Evolutionary conservation across 1,140 invertebrate genomes (phyloP).

Genomic region (Helicorthomorpha holstii): DNA sequence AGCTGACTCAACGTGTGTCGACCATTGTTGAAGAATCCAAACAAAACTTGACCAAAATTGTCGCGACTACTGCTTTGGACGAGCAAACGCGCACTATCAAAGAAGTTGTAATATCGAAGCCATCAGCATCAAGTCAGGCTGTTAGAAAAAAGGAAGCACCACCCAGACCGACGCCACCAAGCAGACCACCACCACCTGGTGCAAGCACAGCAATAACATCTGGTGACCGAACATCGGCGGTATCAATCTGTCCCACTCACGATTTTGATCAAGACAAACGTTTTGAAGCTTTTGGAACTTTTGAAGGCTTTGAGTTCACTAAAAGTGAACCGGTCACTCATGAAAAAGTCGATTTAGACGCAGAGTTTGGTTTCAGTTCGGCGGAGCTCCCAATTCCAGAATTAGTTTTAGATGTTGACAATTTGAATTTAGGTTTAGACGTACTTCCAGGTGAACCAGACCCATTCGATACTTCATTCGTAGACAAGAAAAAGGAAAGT

Average conservation of each 20-base stretch:
- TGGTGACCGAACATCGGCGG: constrained; percentile 6
- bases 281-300: neutral
- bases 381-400: too few species aligned
- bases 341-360: constrained; percentile 23
- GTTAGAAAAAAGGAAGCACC: too few species aligned
- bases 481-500: constrained; percentile 4
- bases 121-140: too few species aligned
- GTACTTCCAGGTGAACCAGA: constrained; percentile 12
- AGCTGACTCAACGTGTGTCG: constrained; percentile 24
- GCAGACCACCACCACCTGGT: constrained; percentile 2
- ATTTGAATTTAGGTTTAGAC: constrained; percentile 12
- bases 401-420: constrained; percentile 7
- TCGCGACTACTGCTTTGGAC: constrained; percentile 5
- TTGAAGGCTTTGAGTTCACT: neutral
- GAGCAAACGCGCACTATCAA: neutral
- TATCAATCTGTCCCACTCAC: neutral
- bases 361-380: constrained; percentile 43
- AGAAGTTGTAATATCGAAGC: neutral
- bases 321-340: neutral
- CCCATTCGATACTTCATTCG: constrained; percentile 23
- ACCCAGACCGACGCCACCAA: too few species aligned
- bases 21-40: constrained; percentile 21
- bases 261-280: neutral
- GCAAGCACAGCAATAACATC: constrained; percentile 4
- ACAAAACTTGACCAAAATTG: constrained; percentile 19